Base-by-base conservation (phyloP, 2,113 vertebrate genomes). In the human (Homo sapiens) region DNA sequence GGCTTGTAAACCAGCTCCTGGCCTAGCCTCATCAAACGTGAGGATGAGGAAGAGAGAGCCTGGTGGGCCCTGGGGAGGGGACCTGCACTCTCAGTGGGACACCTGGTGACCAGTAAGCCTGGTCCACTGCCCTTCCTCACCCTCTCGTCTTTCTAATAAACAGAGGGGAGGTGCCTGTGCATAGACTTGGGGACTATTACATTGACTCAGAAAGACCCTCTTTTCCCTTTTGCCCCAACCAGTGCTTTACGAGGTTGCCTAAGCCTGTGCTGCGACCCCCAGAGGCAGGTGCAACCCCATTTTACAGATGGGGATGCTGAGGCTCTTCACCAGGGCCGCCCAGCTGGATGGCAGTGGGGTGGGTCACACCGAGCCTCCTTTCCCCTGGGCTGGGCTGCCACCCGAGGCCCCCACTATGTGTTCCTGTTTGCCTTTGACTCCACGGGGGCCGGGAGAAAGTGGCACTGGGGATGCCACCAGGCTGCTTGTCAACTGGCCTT, bases 1-100 rank as follows among this genome's bases (percentile, higher is more conserved):
- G 92, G 92, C 97, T 95, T 84, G 79, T 97, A 83, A 97, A 94
- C 96, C 89, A 35, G 0, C 50, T 79, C 82, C 76, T 27, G 89
- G 89, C 38, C 59, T 55, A 27, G 50, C n/a, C 55, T 64, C 30
- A 12, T 18, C 4, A 40, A n/a, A 61, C 13, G 1, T 23, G 90
- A 92, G n/a, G 82, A 40, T 30, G 38, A 81, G 35, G 38, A 81
- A 43, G 68, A 75, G 48, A 61, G n/a, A 30, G 18, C 84, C 14
- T 9, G 40, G 1, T 0, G 0, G 38, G 50, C 40, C 73, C 57
- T 1, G 30, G 45, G 55, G 30, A 55, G 50, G 91, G 75, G 73
- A 18, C 5, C 14, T 6, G 5, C 23, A 23, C 18, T 82, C 50
- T 27, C 20, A 10, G 40, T 5, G 27, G 12, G 7, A 17, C 4